Evolutionary conservation across 2,797 vertebrate genomes (phyloP), one percentile per base, ranked within the genome.

Genomic region (Chlorospingus semifuscus): DNA sequence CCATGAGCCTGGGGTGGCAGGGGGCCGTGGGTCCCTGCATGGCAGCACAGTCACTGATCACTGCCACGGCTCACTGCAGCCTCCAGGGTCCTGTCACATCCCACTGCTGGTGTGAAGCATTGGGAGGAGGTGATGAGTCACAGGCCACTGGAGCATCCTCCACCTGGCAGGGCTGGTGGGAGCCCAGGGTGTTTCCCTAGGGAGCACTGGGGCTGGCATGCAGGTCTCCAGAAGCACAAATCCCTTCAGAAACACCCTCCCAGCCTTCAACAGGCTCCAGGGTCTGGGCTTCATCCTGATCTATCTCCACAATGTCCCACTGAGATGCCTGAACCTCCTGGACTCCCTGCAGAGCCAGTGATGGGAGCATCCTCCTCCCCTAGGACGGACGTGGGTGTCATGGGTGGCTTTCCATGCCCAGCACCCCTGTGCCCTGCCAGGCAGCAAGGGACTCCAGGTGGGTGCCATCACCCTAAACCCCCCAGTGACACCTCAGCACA

Each of bases 1-100:
- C 42, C 5, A 3, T 0, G 4, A 4, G n/a, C 11, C 21, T 0
- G 3, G 47, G 21, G 11, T 15, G 52, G 30, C 0, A 2, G 53
- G n/a, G 57, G n/a, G 50, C 83, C 0, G 1, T 2, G 16, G 26
- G 56, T 55, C 29, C 47, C 82, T 3, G 2, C 1, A 1, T 0
- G 10, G 76, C 42, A 20, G 66, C 49, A 42, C 64, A 44, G 79
- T 91, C 36, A 0, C 57, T 59, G 89, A 88, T 44, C 0, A 0
- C 49, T 6, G 0, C 53, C 83, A 64, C 0, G 1, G 75, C 78
- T 94, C 89, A 27, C 32, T 83, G 44, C 87, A 95, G 77, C 69
- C 57, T n/a, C 83, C 11, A 39, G 86, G 69, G 64, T 70, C 36
- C 1, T 71, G 93, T 65, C 87, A 69, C 47, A 6, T 49, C 69